Conservation (phyloP, 1,140 invertebrate species). For the Linepithema humile region DNA sequence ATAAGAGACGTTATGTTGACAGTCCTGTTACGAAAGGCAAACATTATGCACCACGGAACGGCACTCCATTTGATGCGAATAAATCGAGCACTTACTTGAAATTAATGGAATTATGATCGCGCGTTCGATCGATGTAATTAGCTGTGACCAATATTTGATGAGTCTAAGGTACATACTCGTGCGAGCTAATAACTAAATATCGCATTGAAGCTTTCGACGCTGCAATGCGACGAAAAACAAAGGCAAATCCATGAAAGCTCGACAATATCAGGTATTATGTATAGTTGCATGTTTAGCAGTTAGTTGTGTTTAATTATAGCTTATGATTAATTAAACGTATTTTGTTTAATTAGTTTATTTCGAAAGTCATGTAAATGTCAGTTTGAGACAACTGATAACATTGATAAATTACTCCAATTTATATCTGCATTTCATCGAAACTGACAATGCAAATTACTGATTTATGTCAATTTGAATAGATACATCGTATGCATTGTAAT, state of each 20-base stretch:
- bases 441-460: neutral
- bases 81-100: slow-evolving; percentile 48
- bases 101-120: slow-evolving; percentile 42
- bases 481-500: too few species aligned
- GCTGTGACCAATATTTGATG: slow-evolving; percentile 40
- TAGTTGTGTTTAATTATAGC: slow-evolving; percentile 11
- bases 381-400: neutral
- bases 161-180: slow-evolving; percentile 38
- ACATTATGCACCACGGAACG: neutral
- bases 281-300: neutral
- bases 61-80: neutral
- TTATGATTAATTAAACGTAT: slow-evolving; percentile 3
- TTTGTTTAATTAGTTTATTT: neutral
- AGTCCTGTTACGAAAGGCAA: neutral
- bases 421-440: neutral
- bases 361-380: neutral
- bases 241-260: neutral
- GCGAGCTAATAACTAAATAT: slow-evolving; percentile 39
- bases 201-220: neutral
- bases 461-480: too few species aligned
- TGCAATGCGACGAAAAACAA: slow-evolving; percentile 26
- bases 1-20: neutral
- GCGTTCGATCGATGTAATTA: slow-evolving; percentile 45
- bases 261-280: neutral
- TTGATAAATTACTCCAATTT: neutral